Evolutionary conservation across 2,888 invertebrate species (phyloP).

Genomic region (Baccha elongata): DNA sequence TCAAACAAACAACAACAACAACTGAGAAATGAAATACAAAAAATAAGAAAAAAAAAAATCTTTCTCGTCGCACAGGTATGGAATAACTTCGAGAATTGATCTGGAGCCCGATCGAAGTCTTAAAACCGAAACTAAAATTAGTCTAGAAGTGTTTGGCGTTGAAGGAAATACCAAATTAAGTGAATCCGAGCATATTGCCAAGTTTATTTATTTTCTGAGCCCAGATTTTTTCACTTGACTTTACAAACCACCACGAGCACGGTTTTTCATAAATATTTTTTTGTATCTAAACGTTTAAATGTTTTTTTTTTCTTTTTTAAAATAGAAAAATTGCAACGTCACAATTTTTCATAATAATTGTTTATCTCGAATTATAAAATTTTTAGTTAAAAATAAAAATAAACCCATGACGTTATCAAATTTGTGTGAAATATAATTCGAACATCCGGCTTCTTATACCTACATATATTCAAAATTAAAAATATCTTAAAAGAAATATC

Average conservation of each 20-base stretch:
- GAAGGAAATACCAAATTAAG: constrained; percentile 79
- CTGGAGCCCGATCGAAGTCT: constrained; percentile 80
- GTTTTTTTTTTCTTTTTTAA: constrained; percentile 13
- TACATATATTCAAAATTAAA: constrained; percentile 28
- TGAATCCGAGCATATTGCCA: constrained; percentile 74
- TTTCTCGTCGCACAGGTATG: constrained; percentile 70
- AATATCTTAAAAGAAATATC: constrained; percentile 20
- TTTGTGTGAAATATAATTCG: constrained; percentile 51
- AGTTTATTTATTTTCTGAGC: constrained; percentile 66
- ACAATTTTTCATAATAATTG: constrained; percentile 5
- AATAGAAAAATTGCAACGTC: constrained; percentile 21
- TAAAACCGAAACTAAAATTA: constrained; percentile 82
- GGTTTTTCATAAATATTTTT: constrained; percentile 30
- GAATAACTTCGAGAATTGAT: constrained; percentile 74
- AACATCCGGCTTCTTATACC: constrained; percentile 66
- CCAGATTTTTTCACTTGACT: constrained; percentile 61
- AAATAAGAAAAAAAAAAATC: constrained; percentile 44
- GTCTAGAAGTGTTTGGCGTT: constrained; percentile 82
- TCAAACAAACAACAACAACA: constrained; percentile 64
- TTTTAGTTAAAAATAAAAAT: constrained; percentile 25
- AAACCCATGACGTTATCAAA: constrained; percentile 61
- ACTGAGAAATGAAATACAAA: constrained; percentile 25
- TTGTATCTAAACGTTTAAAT: constrained; percentile 35
- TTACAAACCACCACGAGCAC: constrained; percentile 16
- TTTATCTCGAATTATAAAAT: background rate